A percentile compares a stretch with the other conserved stretches of the same genome.
Conservation (phyloP, 2,113 vertebrate species). For the Galbula dea region DNA sequence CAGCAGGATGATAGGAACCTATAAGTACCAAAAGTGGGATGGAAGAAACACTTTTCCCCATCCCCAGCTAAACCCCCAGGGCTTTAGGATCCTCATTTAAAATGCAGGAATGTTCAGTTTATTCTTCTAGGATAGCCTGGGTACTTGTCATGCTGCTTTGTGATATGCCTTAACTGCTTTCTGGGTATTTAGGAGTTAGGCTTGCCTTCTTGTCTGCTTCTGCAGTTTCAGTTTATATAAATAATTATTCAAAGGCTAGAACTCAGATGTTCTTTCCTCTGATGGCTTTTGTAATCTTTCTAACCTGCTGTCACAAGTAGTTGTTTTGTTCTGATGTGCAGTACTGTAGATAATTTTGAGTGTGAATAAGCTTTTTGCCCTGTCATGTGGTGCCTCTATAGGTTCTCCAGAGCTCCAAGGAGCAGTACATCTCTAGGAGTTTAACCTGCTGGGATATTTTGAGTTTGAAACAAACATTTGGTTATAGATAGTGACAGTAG, state of each 20-base stretch:
- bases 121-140: neutral
- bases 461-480: neutral
- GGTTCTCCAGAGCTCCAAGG: neutral
- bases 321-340: accelerated
- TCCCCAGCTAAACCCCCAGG: neutral
- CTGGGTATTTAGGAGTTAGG: neutral
- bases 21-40: neutral
- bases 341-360: neutral
- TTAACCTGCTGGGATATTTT: neutral
- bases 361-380: neutral
- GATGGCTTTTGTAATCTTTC: neutral
- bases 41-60: neutral
- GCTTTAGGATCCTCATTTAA: neutral
- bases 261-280: neutral
- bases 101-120: neutral
- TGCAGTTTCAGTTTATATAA: neutral
- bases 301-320: neutral
- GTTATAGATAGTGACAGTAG: neutral
- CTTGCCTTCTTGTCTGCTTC: neutral
- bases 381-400: accelerated
- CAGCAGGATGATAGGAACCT: neutral
- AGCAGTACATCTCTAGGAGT: neutral
- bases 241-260: neutral
- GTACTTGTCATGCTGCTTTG: neutral
- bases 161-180: neutral